Conservation (phyloP, 2,797 vertebrate species). For the Allobates femoralis region DNA sequence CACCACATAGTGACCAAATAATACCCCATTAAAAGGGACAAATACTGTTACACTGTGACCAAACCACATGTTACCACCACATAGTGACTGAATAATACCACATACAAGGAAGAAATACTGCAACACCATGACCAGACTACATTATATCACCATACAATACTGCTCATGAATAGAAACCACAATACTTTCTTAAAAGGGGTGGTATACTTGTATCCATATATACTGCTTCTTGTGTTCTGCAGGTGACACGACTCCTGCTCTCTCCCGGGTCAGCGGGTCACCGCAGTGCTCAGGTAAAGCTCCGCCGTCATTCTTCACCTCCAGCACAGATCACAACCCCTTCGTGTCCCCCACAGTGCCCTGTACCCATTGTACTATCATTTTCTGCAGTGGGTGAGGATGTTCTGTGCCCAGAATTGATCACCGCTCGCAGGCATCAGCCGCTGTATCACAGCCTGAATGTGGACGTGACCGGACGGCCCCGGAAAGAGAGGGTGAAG, state of each 20-base stretch:
- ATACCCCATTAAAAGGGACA: too few relatives aligned
- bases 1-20: too few relatives aligned
- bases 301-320: background rate
- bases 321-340: too few relatives aligned
- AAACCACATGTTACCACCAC: too few relatives aligned
- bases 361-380: background rate
- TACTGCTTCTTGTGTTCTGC: background rate
- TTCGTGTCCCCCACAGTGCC: too few relatives aligned
- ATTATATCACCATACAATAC: too few relatives aligned
- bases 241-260: background rate
- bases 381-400: background rate
- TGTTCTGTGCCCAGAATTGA: background rate
- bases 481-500: constrained; percentile 76
- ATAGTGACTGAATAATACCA: too few relatives aligned
- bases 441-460: constrained; percentile 65
- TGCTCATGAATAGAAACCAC: too few relatives aligned
- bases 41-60: too few relatives aligned
- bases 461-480: constrained; percentile 78
- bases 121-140: too few relatives aligned
- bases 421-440: constrained; percentile 32
- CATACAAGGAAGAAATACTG: too few relatives aligned
- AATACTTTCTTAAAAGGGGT: background rate
- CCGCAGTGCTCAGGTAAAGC: background rate
- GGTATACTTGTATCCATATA: background rate
- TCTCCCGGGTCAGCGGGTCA: background rate